Evolutionary conservation across 2,113 vertebrate genomes (phyloP), one percentile per base, ranked within the genome.

Genomic region (Apistogramma diplotaenia): DNA sequence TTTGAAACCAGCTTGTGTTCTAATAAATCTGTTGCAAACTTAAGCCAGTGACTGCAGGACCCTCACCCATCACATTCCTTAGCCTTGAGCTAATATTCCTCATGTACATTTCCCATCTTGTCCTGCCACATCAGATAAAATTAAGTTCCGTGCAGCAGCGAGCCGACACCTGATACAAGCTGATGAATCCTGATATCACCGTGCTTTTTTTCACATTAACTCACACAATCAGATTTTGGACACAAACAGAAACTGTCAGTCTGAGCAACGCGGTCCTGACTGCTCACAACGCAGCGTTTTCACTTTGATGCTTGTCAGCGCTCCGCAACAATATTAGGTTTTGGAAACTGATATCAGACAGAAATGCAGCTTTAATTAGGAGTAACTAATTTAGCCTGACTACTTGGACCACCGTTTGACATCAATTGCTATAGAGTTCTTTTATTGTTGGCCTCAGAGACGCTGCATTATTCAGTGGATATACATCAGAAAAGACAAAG

Each of bases 351-450:
- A 90, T 89, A 56, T 4, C 23, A 40, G 65, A 72, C 56, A 54
- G 74, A 65, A 56, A 49, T 1, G 55, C 70, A 35, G 59, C 51
- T 60, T 84, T 87, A 88, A 93, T 91, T 81, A 87, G 83, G 29
- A 9, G 25, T 49, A 82, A 76, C 83, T 81, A 67, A 89, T 90
- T 85, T 84, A 87, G 55, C 65, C 49, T 40, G 58, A 77, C 81
- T 61, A 58, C 84, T 87, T 85, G 82, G 88, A 90, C 78, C 84
- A 85, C 77, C 16, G 62, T 88, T 90, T 80, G 87, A 90, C 91
- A 89, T 83, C 78, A 58, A 59, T 84, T 76, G 83, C 11, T 11
- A 60, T 15, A 23, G 74, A 85, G 79, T 67, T 53, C 6, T 21
- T 77, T 78, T 85, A 67, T n/a, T 40, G 82, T 53, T 77, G 90